Base-by-base conservation (phyloP, 2,113 vertebrate species). In the Clupea harengus region DNA sequence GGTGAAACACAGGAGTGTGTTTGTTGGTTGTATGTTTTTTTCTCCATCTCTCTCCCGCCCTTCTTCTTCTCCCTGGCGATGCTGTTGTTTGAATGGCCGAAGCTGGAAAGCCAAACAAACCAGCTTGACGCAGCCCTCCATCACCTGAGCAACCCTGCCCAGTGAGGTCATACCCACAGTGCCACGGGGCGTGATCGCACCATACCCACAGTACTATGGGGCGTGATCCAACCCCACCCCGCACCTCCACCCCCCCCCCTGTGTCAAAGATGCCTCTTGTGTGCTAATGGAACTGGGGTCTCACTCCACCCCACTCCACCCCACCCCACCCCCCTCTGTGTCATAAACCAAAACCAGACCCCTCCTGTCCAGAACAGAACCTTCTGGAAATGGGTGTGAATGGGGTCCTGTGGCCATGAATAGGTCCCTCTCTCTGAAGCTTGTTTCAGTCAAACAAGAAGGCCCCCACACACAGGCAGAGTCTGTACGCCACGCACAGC, bases 101-200 rank as follows among this genome's bases (percentile, higher is more conserved):
- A 64, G 80, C 81, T 82, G 88, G 83, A 90, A 91, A 90, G 81
- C 83, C n/a, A 88, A 91, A 90, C 83, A 89, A 54, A 3, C 52
- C 52, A 45, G 32, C 46, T 54, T 67, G 81, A 86, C 84, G 60
- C 50, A 47, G 64, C 84, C 86, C 72, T 83, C 83, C 85, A 75
- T 88, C 82, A 86, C 84, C 46, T 86, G 84, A 85, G 57, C 28
- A 45, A 54, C 50, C 80, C 57, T 75, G 39, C 32, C 57, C 39
- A 39, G 75, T 92, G 89, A 89, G 85, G 88, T 89, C 88, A 90
- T 84, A 46, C 45, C 47, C 32, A 67, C 54, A 67, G 44, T 85
- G 54, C 22, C 13, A 2, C 20, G 17, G 10, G 81, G 84, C 64
- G 64, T 64, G 25, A 44, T 25, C 20, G 10, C 82, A 64, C 85